Percentiles rank a stretch among this genome's conserved stretches.
Evolutionary conservation across 1,140 invertebrate genomes (phyloP).

Genomic region (Harlomillsia oculata): DNA sequence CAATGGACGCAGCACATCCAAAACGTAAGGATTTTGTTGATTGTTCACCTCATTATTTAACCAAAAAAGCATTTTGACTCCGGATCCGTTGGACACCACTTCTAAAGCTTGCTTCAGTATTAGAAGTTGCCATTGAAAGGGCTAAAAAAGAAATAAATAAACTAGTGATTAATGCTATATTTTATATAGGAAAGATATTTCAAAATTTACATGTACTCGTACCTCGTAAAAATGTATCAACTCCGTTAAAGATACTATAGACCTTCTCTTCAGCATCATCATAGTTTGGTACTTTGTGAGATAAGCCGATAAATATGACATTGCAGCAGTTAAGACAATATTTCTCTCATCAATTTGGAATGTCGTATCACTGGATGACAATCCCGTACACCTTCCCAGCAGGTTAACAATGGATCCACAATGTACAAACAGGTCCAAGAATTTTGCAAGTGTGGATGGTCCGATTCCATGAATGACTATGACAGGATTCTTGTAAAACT

Average conservation of each 20-base stretch:
- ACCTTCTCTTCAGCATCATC: constrained; percentile 19
- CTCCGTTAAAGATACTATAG: constrained; percentile 16
- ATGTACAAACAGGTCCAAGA: constrained; percentile 3
- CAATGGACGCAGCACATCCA: constrained; percentile 18
- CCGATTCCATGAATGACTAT: constrained; percentile 23
- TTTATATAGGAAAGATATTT: neutral
- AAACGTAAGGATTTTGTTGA: constrained; percentile 10
- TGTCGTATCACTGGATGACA: neutral
- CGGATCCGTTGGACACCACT: neutral
- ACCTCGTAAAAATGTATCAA: constrained; percentile 23
- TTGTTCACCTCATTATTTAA: constrained; percentile 22
- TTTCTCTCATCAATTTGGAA: neutral
- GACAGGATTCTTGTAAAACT: constrained; percentile 20
- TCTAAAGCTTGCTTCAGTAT: constrained; percentile 16
- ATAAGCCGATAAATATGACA: constrained; percentile 17
- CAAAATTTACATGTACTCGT: neutral
- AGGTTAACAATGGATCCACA: constrained; percentile 11
- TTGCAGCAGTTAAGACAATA: constrained; percentile 3
- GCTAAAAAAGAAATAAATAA: constrained; percentile 16
- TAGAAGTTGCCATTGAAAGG: constrained; percentile 18
- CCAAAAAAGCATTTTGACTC: constrained; percentile 1
- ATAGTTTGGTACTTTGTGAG: constrained; percentile 24
- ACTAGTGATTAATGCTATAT: neutral
- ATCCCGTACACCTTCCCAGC: neutral
- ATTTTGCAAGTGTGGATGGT: constrained; percentile 12